A percentile compares a stretch with the other conserved stretches of the same genome.
Conservation (phyloP, 2,797 vertebrate species). For the Harpagifer antarcticus region DNA sequence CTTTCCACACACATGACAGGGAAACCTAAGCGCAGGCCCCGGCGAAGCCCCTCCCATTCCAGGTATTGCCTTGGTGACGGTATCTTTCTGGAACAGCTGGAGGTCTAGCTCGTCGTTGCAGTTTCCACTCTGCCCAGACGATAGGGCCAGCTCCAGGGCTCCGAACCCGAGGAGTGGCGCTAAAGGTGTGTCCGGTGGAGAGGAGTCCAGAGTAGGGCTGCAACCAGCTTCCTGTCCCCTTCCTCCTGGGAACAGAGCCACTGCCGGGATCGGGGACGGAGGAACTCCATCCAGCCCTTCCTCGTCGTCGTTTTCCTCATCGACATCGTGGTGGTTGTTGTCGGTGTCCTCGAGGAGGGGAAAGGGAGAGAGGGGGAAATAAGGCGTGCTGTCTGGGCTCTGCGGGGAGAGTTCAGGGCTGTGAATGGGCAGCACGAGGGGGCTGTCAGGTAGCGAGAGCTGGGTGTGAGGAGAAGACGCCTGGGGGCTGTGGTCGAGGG, state of each 20-base stretch:
- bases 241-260: slow-evolving; percentile 83
- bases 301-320: slow-evolving; percentile 74
- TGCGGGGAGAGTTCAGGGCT: slow-evolving; percentile 76
- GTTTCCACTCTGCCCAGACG: slow-evolving; percentile 82
- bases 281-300: slow-evolving; percentile 74
- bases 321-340: slow-evolving; percentile 42
- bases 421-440: slow-evolving; percentile 62
- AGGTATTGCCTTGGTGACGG: slow-evolving; percentile 68
- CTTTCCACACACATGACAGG: slow-evolving; percentile 93
- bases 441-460: slow-evolving; percentile 70
- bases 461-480: slow-evolving; percentile 68
- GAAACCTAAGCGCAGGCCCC: slow-evolving; percentile 85
- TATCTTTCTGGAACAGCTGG: slow-evolving; percentile 89
- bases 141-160: slow-evolving; percentile 85
- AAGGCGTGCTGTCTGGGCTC: slow-evolving; percentile 75
- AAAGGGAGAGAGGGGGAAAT: slow-evolving; percentile 80
- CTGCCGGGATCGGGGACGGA: slow-evolving; percentile 80
- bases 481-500: slow-evolving; percentile 85
- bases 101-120: slow-evolving; percentile 89
- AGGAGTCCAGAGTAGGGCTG: slow-evolving; percentile 78
- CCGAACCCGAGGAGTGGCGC: slow-evolving; percentile 79
- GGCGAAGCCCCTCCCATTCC: slow-evolving; percentile 67
- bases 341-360: slow-evolving; percentile 64
- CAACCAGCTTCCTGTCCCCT: slow-evolving; percentile 67
- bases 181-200: slow-evolving; percentile 77